Evolutionary conservation across 2,888 invertebrate species (phyloP).

Genomic region (Eulithis testata): DNA sequence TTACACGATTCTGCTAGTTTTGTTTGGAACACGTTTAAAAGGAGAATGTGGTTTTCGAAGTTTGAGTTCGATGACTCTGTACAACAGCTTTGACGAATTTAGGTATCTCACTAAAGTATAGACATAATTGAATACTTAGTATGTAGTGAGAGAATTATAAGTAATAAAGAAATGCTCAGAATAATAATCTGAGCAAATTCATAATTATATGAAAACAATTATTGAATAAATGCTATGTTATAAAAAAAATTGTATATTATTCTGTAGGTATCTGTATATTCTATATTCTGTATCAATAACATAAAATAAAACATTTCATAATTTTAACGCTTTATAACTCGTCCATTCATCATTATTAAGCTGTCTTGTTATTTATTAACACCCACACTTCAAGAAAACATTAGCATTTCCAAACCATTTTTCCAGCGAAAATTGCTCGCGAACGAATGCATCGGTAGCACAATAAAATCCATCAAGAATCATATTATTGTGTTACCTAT

Average conservation of each 20-base stretch:
- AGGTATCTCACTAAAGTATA: too few relatives aligned
- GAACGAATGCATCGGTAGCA: constrained; percentile 78
- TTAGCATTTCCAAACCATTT: constrained; percentile 45
- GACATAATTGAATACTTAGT: too few relatives aligned
- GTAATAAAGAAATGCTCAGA: too few relatives aligned
- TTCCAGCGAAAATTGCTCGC: constrained; percentile 63
- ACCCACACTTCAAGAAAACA: constrained; percentile 33
- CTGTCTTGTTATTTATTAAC: constrained; percentile 4
- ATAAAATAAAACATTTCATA: background rate
- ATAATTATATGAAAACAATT: too few relatives aligned
- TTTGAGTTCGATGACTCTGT: background rate
- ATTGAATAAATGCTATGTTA: too few relatives aligned
- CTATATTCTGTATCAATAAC: too few relatives aligned
- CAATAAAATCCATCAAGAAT: constrained; percentile 84
- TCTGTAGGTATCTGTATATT: too few relatives aligned
- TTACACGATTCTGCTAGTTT: background rate
- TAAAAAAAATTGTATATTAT: too few relatives aligned
- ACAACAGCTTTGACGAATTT: too few relatives aligned
- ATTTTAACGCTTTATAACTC: background rate
- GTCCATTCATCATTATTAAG: constrained; percentile 2
- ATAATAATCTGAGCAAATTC: too few relatives aligned
- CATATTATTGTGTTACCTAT: constrained; percentile 84
- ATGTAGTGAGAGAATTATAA: too few relatives aligned
- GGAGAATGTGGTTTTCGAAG: background rate
- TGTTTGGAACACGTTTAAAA: background rate